These are phyloP conservation scores for Eristalis pertinax DNA, from an alignment of 2,888 invertebrate genomes.

Conservation along the genomic window DNA sequence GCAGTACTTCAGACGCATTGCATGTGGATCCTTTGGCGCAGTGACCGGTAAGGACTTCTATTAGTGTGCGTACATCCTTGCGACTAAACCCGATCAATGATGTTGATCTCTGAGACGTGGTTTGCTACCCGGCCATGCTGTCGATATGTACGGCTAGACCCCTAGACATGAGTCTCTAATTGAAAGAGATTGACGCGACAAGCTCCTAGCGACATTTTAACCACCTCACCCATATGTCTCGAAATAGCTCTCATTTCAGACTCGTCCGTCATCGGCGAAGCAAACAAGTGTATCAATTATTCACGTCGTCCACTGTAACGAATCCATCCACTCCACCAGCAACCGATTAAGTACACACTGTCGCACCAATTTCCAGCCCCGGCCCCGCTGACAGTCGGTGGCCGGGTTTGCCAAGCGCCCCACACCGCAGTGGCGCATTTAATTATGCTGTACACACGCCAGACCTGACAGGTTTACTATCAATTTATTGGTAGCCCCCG, in stretches of 20 bases:
- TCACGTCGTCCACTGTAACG: conserved; percentile 10
- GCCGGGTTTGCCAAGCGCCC: not conserved
- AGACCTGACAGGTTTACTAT: conserved; percentile 54
- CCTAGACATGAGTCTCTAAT: too few relatives aligned
- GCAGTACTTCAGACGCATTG: too few relatives aligned
- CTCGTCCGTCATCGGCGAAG: not conserved
- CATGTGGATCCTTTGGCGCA: too few relatives aligned
- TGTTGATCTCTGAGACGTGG: too few relatives aligned
- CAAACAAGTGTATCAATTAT: not conserved
- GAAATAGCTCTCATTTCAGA: not conserved
- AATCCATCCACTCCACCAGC: conserved; percentile 6
- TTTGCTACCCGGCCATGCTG: too few relatives aligned
- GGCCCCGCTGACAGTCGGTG: not conserved
- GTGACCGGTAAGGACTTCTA: too few relatives aligned
- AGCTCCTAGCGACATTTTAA: too few relatives aligned
- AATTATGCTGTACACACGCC: conserved; percentile 51
- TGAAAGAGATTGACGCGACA: too few relatives aligned
- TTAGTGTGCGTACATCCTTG: too few relatives aligned
- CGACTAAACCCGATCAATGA: too few relatives aligned
- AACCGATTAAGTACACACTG: conserved; percentile 18
- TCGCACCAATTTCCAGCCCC: not conserved
- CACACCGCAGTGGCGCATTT: conserved; percentile 20
- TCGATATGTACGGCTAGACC: too few relatives aligned
- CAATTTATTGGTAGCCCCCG: conserved; percentile 44
- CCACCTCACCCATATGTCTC: not conserved